Conservation (phyloP, 2,797 vertebrate species). For the Lerista edwardsae region DNA sequence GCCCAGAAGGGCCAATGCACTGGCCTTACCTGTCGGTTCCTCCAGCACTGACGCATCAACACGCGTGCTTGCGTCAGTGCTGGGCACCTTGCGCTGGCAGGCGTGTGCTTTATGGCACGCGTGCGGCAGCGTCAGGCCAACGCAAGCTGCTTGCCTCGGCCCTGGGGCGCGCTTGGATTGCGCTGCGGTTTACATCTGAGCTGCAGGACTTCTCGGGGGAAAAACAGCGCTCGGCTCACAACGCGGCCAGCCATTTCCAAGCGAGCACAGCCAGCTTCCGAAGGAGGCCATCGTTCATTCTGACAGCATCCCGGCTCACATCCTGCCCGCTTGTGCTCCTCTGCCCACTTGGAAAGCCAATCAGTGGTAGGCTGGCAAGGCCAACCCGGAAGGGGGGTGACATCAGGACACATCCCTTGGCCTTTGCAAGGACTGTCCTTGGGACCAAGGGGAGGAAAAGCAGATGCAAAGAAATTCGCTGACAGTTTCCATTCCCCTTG, state of each 20-base stretch:
- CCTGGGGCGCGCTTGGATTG: too few species aligned
- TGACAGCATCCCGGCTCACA: not conserved
- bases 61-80: too few species aligned
- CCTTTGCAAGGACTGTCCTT: not conserved
- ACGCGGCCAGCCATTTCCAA: not conserved
- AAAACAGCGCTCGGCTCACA: not conserved
- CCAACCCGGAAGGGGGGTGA: not conserved
- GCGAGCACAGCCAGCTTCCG: not conserved
- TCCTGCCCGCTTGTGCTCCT: not conserved
- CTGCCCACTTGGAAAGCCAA: not conserved
- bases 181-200: too few species aligned
- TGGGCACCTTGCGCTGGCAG: too few species aligned
- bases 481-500: not conserved
- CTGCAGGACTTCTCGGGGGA: not conserved
- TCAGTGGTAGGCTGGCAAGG: not conserved
- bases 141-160: too few species aligned
- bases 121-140: too few species aligned
- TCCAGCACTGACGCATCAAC: too few species aligned
- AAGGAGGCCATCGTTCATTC: not conserved
- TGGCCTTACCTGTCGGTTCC: too few species aligned
- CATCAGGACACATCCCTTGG: not conserved
- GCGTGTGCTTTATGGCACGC: too few species aligned
- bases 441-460: too few species aligned
- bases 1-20: too few species aligned
- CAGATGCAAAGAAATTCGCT: not conserved